Percentiles rank a stretch among this genome's conserved stretches.
Conservation (phyloP, 2,888 invertebrate species). For the Leucophenga montana region DNA sequence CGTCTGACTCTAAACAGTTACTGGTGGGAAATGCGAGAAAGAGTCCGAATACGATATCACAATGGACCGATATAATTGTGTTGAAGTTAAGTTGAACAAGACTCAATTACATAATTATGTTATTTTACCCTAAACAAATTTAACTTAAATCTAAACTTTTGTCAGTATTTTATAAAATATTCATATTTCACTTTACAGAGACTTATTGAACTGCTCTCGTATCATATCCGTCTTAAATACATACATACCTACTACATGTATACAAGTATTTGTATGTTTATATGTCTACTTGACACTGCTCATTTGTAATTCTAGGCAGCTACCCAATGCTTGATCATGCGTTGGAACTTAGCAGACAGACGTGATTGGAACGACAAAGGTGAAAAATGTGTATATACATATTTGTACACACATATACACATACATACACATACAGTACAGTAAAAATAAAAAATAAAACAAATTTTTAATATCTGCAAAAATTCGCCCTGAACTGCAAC, state of each 20-base stretch:
- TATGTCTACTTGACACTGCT: constrained; percentile 67
- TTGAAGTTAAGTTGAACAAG: too few relatives aligned
- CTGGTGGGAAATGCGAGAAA: too few relatives aligned
- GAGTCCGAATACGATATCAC: too few relatives aligned
- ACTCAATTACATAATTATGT: too few relatives aligned
- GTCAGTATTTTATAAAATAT: constrained; percentile 1
- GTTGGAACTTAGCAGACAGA: too few relatives aligned
- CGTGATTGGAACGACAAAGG: too few relatives aligned
- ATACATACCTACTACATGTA: constrained; percentile 10
- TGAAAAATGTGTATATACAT: too few relatives aligned
- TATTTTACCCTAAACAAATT: too few relatives aligned
- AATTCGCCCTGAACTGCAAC: too few relatives aligned
- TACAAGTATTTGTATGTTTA: constrained; percentile 16
- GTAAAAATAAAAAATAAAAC: background rate
- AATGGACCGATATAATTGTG: too few relatives aligned
- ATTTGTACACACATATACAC: background rate
- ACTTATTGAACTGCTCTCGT: background rate
- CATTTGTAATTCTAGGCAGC: constrained; percentile 63
- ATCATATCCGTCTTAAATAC: constrained; percentile 6
- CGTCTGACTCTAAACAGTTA: too few relatives aligned
- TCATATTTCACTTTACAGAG: background rate
- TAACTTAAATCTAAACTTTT: background rate
- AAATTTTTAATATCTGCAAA: background rate
- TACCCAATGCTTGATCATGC: constrained; percentile 9
- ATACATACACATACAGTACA: background rate